Evolutionary conservation across 1,140 invertebrate species (phyloP), one percentile per base, ranked within the genome.

Genomic region (Megathymus violae): DNA sequence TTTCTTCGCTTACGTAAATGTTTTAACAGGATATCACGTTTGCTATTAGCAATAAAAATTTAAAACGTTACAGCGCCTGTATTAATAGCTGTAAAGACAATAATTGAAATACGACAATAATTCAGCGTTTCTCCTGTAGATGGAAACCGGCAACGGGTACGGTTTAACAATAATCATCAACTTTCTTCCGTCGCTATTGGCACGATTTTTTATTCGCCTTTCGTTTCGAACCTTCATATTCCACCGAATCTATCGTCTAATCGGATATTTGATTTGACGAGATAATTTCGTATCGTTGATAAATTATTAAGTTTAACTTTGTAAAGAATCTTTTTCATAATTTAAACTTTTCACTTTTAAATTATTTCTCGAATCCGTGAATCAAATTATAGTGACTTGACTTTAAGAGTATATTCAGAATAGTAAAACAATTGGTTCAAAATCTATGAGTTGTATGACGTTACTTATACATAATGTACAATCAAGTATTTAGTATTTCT

Each of bases 231-330:
- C 17, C 36, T 52, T 52, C 17, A 25, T 52, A 34, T 51, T 52
- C n/a, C 34, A 19, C 11, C 50, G 22, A 52, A 41, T 40, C 22
- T 40, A 41, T 52, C 41, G 36, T 25, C 19, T 52, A 52, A 40
- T 16, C 50, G 50, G 50, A 52, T 17, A 31, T 52, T 13, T 14
- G 16, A 25, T 52, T 52, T 40, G 50, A 52, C 50, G 40, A 52
- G 50, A 52, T 52, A 25, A 52, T 52, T 52, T 40, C 19, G 10
- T 52, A n/a, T 31, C 48, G 11, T 51, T 51, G 50, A 52, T 52
- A 52, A 52, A 40, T 52, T 34, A 16, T 50, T 9, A 40, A 51
- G 34, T 17, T 4, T 17, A n/a, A n/a, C 16, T 14, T 17, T 44
- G 2, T 17, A 17, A 0, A 17, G 10, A 17, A 17, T 44, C 3